A percentile compares a stretch with the other conserved stretches of the same genome.
phyloP scores from a whole-genome alignment of 2,888 invertebrate genomes.

The Cecidostiba fungosa region DNA sequence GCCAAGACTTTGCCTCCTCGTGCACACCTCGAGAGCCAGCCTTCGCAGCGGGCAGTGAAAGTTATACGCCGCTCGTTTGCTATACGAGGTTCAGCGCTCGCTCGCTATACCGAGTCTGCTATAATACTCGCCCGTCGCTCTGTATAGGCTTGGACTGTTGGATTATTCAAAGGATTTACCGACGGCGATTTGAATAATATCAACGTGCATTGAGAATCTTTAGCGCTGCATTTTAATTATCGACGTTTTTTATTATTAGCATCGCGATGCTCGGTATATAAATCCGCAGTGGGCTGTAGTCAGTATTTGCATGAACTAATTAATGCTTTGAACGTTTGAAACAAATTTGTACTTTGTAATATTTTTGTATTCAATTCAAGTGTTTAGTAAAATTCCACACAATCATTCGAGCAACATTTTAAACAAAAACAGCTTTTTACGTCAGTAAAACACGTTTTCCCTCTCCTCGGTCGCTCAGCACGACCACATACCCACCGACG shows the following conservation, averaged over 20 bases:
- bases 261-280: too few species aligned
- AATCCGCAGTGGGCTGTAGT: background rate
- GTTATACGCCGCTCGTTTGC: constrained; percentile 33
- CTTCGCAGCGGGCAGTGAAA: constrained; percentile 29
- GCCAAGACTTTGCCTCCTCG: constrained; percentile 19
- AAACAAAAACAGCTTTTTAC: background rate
- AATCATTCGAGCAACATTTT: background rate
- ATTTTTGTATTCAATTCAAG: too few species aligned
- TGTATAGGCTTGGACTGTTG: background rate
- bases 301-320: background rate
- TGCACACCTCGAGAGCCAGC: background rate
- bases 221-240: background rate
- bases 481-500: background rate
- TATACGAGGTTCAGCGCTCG: constrained; percentile 24
- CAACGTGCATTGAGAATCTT: background rate
- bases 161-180: constrained; percentile 2
- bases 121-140: background rate
- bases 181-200: background rate
- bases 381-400: too few species aligned
- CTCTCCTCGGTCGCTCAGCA: background rate
- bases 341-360: too few species aligned
- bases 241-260: too few species aligned
- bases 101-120: background rate
- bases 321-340: too few species aligned
- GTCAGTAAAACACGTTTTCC: constrained; percentile 19